These are phyloP conservation scores for Porites lobata DNA, from an alignment of 92 coral and sea anemone genomes.

Conservation along the genomic window DNA sequence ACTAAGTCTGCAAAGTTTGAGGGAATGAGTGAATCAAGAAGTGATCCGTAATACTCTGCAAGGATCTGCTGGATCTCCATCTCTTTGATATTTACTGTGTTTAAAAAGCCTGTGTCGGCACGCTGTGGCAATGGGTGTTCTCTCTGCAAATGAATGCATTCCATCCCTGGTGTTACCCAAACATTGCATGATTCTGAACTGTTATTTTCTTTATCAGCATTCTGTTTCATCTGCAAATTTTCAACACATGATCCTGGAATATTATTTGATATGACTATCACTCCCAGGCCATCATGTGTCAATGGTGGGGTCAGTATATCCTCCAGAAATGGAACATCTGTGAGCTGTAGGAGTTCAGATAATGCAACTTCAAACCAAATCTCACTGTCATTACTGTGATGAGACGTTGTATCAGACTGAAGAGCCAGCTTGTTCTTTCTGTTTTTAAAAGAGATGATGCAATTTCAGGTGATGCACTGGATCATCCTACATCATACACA, in stretches of 20 bases:
- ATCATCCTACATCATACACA: background rate
- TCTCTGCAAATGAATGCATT: slow-evolving; percentile 81
- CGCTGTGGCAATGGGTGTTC: slow-evolving; percentile 79
- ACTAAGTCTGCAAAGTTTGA: slow-evolving; percentile 70
- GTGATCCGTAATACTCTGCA: slow-evolving; percentile 81
- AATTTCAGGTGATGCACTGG: background rate
- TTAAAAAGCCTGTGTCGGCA: slow-evolving; percentile 77
- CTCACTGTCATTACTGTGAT: slow-evolving; percentile 32
- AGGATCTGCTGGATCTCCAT: slow-evolving; percentile 82
- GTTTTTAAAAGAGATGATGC: background rate
- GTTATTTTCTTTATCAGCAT: background rate
- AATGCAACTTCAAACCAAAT: slow-evolving; percentile 77
- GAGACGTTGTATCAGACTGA: background rate
- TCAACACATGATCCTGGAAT: background rate
- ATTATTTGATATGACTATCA: slow-evolving; percentile 28
- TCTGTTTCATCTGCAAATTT: background rate
- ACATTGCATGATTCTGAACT: slow-evolving; percentile 13
- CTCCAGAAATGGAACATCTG: slow-evolving; percentile 88
- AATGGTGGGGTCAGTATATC: slow-evolving; percentile 35
- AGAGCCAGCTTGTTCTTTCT: slow-evolving; percentile 47
- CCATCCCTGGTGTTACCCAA: slow-evolving; percentile 83
- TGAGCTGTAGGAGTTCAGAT: slow-evolving; percentile 78
- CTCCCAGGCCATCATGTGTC: slow-evolving; percentile 7
- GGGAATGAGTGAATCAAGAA: slow-evolving; percentile 88
- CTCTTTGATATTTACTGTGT: slow-evolving; percentile 72